A percentile compares a stretch with the other conserved stretches of the same genome.
These are phyloP conservation scores for Cynopterus sphinx DNA, from an alignment of 2,797 vertebrate species.

Conservation along the genomic window DNA sequence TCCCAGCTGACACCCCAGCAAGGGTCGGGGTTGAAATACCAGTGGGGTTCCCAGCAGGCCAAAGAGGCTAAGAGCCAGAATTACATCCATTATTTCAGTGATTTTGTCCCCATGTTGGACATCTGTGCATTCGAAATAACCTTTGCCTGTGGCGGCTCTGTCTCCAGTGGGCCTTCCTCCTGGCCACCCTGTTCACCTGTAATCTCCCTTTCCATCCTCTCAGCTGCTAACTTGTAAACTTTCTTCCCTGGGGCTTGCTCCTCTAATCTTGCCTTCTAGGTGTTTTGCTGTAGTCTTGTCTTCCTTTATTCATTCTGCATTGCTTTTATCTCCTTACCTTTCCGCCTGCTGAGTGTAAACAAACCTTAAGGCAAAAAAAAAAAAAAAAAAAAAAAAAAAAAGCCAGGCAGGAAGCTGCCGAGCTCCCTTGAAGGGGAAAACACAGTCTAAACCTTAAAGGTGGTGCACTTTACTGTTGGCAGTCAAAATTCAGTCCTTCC, in stretches of 20 bases:
- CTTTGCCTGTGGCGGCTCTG: conserved; percentile 46
- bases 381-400: neutral
- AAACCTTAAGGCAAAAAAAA: conserved; percentile 69
- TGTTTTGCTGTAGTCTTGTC: conserved; percentile 62
- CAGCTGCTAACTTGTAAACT: conserved; percentile 64
- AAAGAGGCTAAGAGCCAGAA: conserved; percentile 46
- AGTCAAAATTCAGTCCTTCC: conserved; percentile 8
- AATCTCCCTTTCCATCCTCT: conserved; percentile 52
- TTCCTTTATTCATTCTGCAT: conserved; percentile 73
- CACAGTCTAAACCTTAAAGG: conserved; percentile 10
- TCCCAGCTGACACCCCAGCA: neutral
- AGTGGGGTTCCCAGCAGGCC: neutral
- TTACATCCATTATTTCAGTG: conserved; percentile 23
- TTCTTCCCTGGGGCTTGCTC: conserved; percentile 62
- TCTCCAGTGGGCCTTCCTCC: neutral
- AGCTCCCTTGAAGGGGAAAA: conserved; percentile 55
- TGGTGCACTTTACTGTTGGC: neutral
- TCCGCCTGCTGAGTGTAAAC: conserved; percentile 72
- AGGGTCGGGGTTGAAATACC: neutral
- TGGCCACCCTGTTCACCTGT: neutral
- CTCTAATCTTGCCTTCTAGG: conserved; percentile 63
- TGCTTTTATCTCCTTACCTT: conserved; percentile 78
- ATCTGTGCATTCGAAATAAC: conserved; percentile 23
- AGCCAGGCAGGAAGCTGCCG: neutral
- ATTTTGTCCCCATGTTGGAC: neutral